Evolutionary conservation across 2,888 invertebrate species (phyloP).

Genomic region (Nephrotoma flavescens): DNA sequence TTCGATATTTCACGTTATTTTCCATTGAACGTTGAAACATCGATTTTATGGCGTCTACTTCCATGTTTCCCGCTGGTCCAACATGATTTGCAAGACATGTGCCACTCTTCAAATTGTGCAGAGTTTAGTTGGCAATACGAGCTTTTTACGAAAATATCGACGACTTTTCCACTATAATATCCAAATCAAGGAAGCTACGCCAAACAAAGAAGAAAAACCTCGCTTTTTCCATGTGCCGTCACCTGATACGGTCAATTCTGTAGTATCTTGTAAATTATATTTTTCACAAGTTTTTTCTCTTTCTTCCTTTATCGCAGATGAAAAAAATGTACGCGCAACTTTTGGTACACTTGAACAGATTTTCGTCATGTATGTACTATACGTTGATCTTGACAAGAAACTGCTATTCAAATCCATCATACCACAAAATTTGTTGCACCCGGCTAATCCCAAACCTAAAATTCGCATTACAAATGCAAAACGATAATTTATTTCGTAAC

Average conservation of each 20-base stretch:
- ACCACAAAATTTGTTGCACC: conserved; percentile 11
- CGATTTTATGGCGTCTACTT: conserved; percentile 11
- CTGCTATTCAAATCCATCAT: conserved; percentile 12
- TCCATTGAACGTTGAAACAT: conserved; percentile 11
- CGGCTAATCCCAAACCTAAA: background rate
- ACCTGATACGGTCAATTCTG: background rate
- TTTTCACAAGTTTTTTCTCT: conserved; percentile 10
- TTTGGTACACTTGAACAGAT: background rate
- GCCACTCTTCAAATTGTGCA: conserved; percentile 12
- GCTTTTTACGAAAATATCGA: conserved; percentile 12
- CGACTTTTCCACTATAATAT: conserved; percentile 11
- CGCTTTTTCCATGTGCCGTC: conserved; percentile 12
- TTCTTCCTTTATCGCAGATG: conserved; percentile 12
- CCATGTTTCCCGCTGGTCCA: conserved; percentile 15
- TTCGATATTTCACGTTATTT: conserved; percentile 10
- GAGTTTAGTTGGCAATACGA: conserved; percentile 12
- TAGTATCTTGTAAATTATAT: background rate
- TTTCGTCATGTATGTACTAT: background rate
- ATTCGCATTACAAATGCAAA: too few species aligned
- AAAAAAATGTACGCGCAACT: background rate
- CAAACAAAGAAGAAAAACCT: conserved; percentile 10
- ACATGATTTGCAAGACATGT: conserved; percentile 14
- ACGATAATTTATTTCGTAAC: too few species aligned
- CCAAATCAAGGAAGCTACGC: conserved; percentile 12
- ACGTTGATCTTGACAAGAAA: background rate